Conservation (phyloP, 2,888 invertebrate species). For the Cyclophora albipunctata region DNA sequence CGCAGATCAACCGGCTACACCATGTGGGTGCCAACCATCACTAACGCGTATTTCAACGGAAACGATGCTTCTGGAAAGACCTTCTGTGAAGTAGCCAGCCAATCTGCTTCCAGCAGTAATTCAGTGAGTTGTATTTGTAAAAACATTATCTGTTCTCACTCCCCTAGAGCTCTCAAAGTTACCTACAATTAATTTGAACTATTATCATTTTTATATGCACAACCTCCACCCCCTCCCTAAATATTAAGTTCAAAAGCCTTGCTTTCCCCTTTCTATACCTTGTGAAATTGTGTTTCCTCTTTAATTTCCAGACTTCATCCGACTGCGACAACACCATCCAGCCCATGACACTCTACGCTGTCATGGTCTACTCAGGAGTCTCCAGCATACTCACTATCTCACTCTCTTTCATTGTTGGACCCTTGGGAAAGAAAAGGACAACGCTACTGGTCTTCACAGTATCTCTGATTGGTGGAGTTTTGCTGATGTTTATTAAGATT, state of each 20-base stretch:
- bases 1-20: slow-evolving; percentile 54
- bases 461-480: slow-evolving; percentile 33
- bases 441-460: slow-evolving; percentile 40
- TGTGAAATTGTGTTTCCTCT: too few species aligned
- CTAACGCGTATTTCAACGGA: slow-evolving; percentile 51
- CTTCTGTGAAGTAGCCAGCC: slow-evolving; percentile 55
- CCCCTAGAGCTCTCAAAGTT: too few species aligned
- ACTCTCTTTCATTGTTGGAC: slow-evolving; percentile 44
- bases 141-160: background rate
- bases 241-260: too few species aligned
- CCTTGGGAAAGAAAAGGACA: slow-evolving; percentile 43
- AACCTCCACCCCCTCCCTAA: too few species aligned
- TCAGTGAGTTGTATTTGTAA: slow-evolving; percentile 24
- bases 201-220: too few species aligned
- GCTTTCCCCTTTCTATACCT: too few species aligned
- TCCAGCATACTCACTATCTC: slow-evolving; percentile 35
- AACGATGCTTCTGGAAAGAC: slow-evolving; percentile 36
- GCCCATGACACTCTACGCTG: slow-evolving; percentile 47
- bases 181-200: too few species aligned
- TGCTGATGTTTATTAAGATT: slow-evolving; percentile 39
- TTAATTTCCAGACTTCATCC: slow-evolving; percentile 26
- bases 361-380: slow-evolving; percentile 48
- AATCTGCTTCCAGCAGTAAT: slow-evolving; percentile 23
- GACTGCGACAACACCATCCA: slow-evolving; percentile 47
- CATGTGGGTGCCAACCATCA: slow-evolving; percentile 60